Conservation (phyloP, 2,797 vertebrate species). For the Leucoraja ocellata region DNA sequence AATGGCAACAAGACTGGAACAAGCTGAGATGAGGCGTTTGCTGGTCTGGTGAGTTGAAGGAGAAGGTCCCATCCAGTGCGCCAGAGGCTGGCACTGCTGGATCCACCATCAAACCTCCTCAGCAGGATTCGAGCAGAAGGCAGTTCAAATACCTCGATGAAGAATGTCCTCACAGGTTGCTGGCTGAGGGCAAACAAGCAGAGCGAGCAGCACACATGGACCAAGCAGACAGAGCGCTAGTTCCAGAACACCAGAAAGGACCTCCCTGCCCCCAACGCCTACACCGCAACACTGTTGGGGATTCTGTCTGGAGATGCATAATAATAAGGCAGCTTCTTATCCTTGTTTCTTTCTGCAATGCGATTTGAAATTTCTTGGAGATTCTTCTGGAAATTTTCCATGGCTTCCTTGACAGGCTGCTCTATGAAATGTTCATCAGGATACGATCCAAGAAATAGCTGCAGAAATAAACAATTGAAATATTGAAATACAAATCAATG, state of each 20-base stretch:
- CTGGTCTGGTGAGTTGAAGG: not conserved
- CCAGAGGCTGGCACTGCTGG: not conserved
- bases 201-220: not conserved
- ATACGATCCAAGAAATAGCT: conserved; percentile 89
- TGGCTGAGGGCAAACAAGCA: not conserved
- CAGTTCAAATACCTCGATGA: not conserved
- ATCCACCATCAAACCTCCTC: not conserved
- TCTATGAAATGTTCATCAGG: conserved; percentile 89
- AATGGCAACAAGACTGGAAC: not conserved
- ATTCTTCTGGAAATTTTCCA: conserved; percentile 71
- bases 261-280: not conserved
- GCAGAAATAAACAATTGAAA: conserved; percentile 41
- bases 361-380: conserved; percentile 63
- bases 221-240: not conserved
- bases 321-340: conserved; percentile 86
- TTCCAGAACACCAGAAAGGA: not conserved
- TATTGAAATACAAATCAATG: not conserved
- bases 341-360: conserved; percentile 78
- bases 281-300: conserved; percentile 90
- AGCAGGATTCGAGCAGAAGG: not conserved
- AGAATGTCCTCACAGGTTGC: not conserved
- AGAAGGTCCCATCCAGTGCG: not conserved
- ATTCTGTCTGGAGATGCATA: conserved; percentile 87
- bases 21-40: not conserved
- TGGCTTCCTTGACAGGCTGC: conserved; percentile 75